phyloP scores from a whole-genome alignment of 2,797 vertebrate species.

The Cossypha caffra region DNA sequence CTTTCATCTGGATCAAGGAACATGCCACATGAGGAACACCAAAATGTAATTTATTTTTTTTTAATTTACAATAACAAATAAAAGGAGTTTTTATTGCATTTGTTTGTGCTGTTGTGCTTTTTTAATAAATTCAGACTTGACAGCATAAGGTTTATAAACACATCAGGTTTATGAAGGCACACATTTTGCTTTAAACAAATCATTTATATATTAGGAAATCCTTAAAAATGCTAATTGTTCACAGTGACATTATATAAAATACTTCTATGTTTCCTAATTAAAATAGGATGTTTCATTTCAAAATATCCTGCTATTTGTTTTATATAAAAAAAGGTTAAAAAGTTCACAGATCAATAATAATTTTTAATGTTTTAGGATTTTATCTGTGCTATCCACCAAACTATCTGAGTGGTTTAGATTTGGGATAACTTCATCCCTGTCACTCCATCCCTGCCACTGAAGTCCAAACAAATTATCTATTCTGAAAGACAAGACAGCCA shows the following conservation, averaged over 20 bases:
- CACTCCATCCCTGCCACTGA: background rate
- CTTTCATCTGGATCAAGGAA: background rate
- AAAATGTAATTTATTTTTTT: background rate
- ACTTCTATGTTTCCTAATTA: background rate
- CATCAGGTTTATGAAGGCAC: background rate
- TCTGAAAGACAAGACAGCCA: background rate
- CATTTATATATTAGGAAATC: background rate
- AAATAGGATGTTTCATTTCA: background rate
- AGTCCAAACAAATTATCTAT: background rate
- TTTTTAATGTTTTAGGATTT: background rate
- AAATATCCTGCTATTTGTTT: background rate
- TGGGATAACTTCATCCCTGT: background rate
- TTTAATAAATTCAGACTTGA: background rate
- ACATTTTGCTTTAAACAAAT: background rate
- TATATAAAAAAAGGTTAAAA: background rate
- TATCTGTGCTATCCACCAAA: background rate
- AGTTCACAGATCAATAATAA: background rate
- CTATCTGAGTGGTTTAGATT: background rate
- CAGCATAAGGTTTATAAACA: background rate
- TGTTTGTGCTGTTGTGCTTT: background rate
- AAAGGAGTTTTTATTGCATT: background rate
- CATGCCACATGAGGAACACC: background rate
- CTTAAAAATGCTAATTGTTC: background rate
- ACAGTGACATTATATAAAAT: background rate
- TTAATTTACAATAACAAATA: background rate